phyloP scores from a whole-genome alignment of 2,888 invertebrate species.

The Sarcophaga rosellei region DNA sequence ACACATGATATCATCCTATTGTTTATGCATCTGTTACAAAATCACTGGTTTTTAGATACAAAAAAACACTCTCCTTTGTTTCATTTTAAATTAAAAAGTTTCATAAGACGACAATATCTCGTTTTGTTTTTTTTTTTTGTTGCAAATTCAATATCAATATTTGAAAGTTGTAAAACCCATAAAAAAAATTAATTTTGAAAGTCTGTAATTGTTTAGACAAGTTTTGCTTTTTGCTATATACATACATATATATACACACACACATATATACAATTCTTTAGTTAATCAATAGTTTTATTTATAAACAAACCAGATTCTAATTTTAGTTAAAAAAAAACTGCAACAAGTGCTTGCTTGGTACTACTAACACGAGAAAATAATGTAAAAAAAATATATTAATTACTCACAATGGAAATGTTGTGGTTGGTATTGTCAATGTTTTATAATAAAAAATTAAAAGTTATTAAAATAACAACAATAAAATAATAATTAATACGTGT shows the following conservation, averaged over 20 bases:
- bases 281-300: neutral
- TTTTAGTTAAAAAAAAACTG: neutral
- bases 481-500: neutral
- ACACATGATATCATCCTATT: neutral
- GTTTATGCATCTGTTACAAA: neutral
- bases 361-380: neutral
- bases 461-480: neutral
- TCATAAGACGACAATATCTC: neutral
- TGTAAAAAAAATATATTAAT: constrained; percentile 8
- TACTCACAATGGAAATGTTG: constrained; percentile 37
- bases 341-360: neutral
- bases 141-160: neutral
- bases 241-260: neutral
- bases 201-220: neutral
- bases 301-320: neutral
- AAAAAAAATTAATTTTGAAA: neutral
- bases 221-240: neutral
- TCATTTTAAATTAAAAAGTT: neutral
- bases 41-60: neutral
- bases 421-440: constrained; percentile 17
- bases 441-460: neutral
- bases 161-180: neutral
- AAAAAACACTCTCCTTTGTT: neutral
- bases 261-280: too few species aligned
- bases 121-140: neutral